Percentiles rank a stretch among this genome's conserved stretches.
These are phyloP conservation scores for Sitodiplosis mosellana DNA, from an alignment of 1,140 invertebrate species.

Conservation along the genomic window DNA sequence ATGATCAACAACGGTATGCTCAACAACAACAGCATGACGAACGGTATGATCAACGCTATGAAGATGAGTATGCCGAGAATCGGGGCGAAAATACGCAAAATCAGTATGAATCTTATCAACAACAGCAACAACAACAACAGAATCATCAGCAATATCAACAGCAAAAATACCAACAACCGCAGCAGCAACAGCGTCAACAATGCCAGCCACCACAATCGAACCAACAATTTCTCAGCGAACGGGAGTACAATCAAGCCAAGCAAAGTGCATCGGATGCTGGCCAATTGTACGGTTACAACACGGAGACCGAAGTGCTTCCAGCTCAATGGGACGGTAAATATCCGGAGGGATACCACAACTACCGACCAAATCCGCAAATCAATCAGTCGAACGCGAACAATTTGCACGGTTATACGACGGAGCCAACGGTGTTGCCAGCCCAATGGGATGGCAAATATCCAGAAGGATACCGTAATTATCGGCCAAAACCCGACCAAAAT, in stretches of 20 bases:
- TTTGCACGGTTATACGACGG: constrained; percentile 18
- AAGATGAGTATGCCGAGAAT: too few species aligned
- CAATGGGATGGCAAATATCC: constrained; percentile 22
- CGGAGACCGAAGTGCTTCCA: constrained; percentile 16
- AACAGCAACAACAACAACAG: too few species aligned
- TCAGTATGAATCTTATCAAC: too few species aligned
- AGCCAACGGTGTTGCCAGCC: constrained; percentile 19
- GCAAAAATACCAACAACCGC: too few species aligned
- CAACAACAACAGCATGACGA: background rate
- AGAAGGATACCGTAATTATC: constrained; percentile 7
- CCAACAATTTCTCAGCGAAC: too few species aligned
- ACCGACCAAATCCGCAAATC: background rate
- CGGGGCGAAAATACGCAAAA: too few species aligned
- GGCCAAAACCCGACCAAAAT: constrained; percentile 16
- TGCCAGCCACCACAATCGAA: too few species aligned
- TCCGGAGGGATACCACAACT: constrained; percentile 10
- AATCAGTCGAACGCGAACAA: constrained; percentile 15
- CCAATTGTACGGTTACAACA: constrained; percentile 16
- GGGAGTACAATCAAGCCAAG: constrained; percentile 6
- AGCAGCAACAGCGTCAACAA: too few species aligned
- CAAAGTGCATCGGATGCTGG: constrained; percentile 20
- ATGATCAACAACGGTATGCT: too few species aligned
- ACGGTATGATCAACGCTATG: too few species aligned
- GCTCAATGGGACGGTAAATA: constrained; percentile 20
- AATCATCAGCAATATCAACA: too few species aligned